Percentiles rank a stretch among this genome's conserved stretches.
Evolutionary conservation across 2,888 invertebrate species (phyloP).

Genomic region (Megalurothrips usitatus): DNA sequence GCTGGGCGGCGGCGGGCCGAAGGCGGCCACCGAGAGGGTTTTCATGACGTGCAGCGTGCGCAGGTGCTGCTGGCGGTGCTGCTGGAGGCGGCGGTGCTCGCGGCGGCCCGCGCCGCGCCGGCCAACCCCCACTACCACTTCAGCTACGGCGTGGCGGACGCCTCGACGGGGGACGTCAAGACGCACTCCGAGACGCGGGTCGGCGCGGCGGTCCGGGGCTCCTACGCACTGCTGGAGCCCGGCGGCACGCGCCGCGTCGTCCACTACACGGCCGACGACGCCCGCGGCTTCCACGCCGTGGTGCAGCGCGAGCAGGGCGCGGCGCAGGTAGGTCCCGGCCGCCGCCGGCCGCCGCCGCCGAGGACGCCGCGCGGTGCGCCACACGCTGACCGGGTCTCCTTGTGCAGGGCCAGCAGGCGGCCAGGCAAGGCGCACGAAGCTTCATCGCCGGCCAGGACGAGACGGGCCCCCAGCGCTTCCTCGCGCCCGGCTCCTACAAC

Average conservation of each 20-base stretch:
- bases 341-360: too few species aligned
- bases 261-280: neutral
- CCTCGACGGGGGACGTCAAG: neutral
- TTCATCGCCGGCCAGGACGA: too few species aligned
- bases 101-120: neutral
- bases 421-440: neutral
- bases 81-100: neutral
- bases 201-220: neutral
- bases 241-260: neutral
- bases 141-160: neutral
- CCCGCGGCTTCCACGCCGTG: neutral
- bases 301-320: neutral
- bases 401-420: neutral
- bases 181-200: neutral
- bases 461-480: too few species aligned
- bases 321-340: neutral
- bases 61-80: too few species aligned
- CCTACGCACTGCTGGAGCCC: neutral
- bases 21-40: too few species aligned
- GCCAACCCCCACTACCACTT: neutral
- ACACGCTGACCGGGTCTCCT: too few species aligned
- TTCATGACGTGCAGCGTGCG: too few species aligned
- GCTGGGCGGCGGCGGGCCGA: neutral
- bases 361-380: too few species aligned
- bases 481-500: slow-evolving; percentile 34